Evolutionary conservation across 2,113 vertebrate species (phyloP), one percentile per base, ranked within the genome.

Genomic region (Verasper variegatus): DNA sequence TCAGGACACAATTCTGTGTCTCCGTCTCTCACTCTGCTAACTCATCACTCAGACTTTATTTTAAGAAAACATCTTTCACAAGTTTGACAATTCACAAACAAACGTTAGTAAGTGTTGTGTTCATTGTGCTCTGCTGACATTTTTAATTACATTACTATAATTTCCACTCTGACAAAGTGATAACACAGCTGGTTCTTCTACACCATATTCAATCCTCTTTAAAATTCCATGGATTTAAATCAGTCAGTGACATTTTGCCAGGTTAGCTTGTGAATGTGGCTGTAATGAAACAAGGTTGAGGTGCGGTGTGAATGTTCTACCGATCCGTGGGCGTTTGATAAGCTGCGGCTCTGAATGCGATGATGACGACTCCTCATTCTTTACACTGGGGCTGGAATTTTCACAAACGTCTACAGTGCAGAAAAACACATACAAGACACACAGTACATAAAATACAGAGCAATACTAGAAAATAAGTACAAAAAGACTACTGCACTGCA

Each of bases 321-420:
- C 91, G 18, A 90, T 85, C 6, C 88, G 79, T n/a, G 83, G 88
- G 1, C 86, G 86, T 78, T 92, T 92, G 62, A 58, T 52, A 6
- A 69, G 64, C 31, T 71, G 79, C 31, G 63, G 51, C 21, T 85
- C 81, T 24, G 47, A 60, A 31, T 18, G 40, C 0, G 18, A 17
- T 0, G 20, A 52, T 13, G 73, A 1, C 0, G 20, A 26, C 31
- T 55, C 69, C 55, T 49, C 47, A 10, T 49, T 55, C 0, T 8
- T 3, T 47, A 14, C 56, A 68, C 17, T 21, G 8, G 15, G 42
- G 14, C 17, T 21, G 1, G n/a, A 40, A 35, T 47, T 40, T 24
- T 88, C 73, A 62, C 14, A 27, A 14, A 0, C 27, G 12, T 47
- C 90, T 91, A 61, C 1, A 17, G 18, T 42, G 13, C 15, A 82